Evolutionary conservation across 2,113 vertebrate species (phyloP).

Genomic region (Microtus ochrogaster): DNA sequence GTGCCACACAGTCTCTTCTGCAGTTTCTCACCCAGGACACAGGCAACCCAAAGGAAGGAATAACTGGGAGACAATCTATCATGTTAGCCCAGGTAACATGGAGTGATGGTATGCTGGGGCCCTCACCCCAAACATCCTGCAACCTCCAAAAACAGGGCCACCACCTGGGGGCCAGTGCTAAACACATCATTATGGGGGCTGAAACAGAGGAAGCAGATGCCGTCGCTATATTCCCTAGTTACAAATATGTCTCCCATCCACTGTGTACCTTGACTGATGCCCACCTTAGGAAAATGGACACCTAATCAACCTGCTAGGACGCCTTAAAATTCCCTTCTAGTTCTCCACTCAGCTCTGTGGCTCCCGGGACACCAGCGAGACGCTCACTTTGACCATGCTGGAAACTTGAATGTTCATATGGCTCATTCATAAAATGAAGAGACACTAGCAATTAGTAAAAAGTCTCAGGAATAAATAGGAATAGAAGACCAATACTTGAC

Average conservation of each 20-base stretch:
- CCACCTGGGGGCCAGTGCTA: too few relatives aligned
- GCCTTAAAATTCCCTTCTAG: not conserved
- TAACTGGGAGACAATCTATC: not conserved
- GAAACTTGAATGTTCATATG: constrained; percentile 15
- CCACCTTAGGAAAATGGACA: not conserved
- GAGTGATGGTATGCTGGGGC: not conserved
- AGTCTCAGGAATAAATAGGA: constrained; percentile 38
- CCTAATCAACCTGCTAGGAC: not conserved
- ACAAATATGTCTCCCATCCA: not conserved
- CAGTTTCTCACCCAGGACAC: not conserved
- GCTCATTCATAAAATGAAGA: not conserved
- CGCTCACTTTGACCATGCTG: not conserved
- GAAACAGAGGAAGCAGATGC: not conserved
- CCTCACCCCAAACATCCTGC: not conserved
- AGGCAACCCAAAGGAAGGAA: not conserved
- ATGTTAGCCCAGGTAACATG: not conserved
- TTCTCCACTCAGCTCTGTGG: not conserved
- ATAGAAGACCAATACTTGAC: constrained; percentile 8
- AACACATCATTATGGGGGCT: not conserved
- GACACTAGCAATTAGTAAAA: not conserved
- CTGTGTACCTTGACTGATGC: not conserved
- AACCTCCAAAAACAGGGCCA: not conserved
- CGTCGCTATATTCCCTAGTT: not conserved
- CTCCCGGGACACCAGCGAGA: not conserved
- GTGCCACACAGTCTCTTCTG: not conserved